phyloP scores from a whole-genome alignment of 2,797 vertebrate species.

The Denticeps clupeoides region DNA sequence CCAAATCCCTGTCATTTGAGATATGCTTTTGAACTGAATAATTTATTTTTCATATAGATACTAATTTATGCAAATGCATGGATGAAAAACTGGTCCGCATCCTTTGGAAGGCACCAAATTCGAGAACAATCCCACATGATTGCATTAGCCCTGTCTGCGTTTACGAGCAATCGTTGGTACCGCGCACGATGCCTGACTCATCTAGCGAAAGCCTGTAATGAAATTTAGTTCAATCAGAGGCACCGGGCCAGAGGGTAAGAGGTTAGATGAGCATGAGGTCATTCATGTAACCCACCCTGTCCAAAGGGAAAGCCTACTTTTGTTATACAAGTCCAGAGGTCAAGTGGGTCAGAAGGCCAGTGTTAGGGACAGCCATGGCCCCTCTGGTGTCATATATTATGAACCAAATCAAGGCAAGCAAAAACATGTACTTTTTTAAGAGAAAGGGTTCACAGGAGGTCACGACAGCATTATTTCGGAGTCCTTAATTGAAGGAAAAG shows the following conservation, averaged over 20 bases:
- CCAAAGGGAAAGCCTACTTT: constrained; percentile 63
- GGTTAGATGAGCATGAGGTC: constrained; percentile 61
- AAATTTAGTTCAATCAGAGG: constrained; percentile 65
- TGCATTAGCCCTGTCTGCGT: constrained; percentile 32
- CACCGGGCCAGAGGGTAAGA: constrained; percentile 56
- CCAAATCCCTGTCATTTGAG: too few relatives aligned
- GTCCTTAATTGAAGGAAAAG: constrained; percentile 54
- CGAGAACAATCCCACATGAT: constrained; percentile 22
- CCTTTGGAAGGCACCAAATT: not conserved
- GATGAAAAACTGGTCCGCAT: not conserved
- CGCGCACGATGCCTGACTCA: constrained; percentile 28
- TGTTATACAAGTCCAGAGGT: constrained; percentile 53
- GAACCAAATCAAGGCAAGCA: constrained; percentile 41
- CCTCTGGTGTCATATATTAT: constrained; percentile 38
- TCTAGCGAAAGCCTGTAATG: constrained; percentile 61
- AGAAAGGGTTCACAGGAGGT: constrained; percentile 41
- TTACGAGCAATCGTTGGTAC: constrained; percentile 9
- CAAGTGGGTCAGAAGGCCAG: constrained; percentile 64
- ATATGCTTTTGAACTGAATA: too few relatives aligned
- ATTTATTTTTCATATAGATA: too few relatives aligned
- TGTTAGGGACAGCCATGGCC: constrained; percentile 47
- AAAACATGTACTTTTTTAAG: constrained; percentile 50
- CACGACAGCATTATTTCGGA: constrained; percentile 34
- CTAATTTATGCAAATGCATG: too few relatives aligned
- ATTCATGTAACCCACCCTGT: constrained; percentile 54